A percentile compares a stretch with the other conserved stretches of the same genome.
These are phyloP conservation scores for Ypsolopha sequella DNA, from an alignment of 2,888 invertebrate genomes.

Conservation along the genomic window DNA sequence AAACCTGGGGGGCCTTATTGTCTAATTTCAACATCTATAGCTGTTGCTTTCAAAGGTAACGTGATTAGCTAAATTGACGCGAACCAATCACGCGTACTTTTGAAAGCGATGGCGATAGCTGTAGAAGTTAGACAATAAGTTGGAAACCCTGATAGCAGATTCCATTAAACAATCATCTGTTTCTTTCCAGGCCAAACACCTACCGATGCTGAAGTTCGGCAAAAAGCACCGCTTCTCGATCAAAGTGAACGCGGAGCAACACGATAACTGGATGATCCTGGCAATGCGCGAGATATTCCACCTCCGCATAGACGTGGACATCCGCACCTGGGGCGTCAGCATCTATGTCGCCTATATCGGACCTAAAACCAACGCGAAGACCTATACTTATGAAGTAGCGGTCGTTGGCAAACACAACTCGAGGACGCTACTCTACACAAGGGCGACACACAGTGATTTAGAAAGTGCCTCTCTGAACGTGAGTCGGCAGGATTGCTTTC, in stretches of 20 bases:
- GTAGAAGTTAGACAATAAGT: no score
- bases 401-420: conserved; percentile 39
- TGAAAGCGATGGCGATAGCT: no score
- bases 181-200: conserved; percentile 32
- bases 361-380: conserved; percentile 41
- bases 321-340: conserved; percentile 41
- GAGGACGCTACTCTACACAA: conserved; percentile 37
- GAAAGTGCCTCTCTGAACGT: conserved; percentile 39
- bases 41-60: no score
- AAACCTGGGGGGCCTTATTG: no score
- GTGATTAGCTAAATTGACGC: no score
- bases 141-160: no score
- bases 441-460: conserved; percentile 53
- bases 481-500: conserved; percentile 53
- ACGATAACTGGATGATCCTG: conserved; percentile 45
- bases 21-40: no score
- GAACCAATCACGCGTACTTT: no score
- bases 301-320: conserved; percentile 42
- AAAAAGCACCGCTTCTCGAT: conserved; percentile 37
- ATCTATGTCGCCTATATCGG: conserved; percentile 54
- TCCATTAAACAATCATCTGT: background rate
- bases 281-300: conserved; percentile 45
- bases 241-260: conserved; percentile 40
- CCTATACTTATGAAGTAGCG: conserved; percentile 45
- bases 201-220: conserved; percentile 37